phyloP scores from a whole-genome alignment of 2,113 vertebrate genomes.

The Diadophis punctatus region DNA sequence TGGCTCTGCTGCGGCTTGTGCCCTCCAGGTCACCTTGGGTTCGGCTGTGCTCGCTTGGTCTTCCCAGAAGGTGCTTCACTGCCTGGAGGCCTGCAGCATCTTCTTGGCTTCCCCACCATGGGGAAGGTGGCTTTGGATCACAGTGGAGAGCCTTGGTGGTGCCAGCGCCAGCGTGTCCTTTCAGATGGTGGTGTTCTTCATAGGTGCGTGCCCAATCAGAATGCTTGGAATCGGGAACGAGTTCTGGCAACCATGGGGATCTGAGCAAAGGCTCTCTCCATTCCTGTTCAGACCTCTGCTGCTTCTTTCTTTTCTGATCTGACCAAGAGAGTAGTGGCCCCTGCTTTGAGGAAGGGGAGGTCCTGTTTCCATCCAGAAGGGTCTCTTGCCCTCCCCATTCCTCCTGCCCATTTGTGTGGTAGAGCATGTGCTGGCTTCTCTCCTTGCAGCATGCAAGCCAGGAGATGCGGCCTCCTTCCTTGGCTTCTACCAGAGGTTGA shows the following conservation, averaged over 20 bases:
- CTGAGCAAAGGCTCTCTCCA: not conserved
- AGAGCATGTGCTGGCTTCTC: not conserved
- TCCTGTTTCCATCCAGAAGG: not conserved
- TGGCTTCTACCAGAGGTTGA: conserved; percentile 47
- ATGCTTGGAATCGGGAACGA: too few species aligned
- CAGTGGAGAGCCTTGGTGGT: conserved; percentile 68
- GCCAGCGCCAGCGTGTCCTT: conserved; percentile 65
- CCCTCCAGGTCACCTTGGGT: conserved; percentile 75
- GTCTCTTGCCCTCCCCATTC: not conserved
- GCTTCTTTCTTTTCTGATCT: not conserved
- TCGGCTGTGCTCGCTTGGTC: conserved; percentile 68
- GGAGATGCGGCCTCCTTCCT: conserved; percentile 44
- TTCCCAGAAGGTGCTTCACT: conserved; percentile 73
- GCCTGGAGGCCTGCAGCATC: conserved; percentile 71
- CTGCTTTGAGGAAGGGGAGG: not conserved
- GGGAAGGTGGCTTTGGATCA: conserved; percentile 84
- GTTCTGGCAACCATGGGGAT: not conserved
- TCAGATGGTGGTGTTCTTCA: conserved; percentile 70
- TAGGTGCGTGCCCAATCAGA: conserved; percentile 70
- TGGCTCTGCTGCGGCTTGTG: conserved; percentile 53
- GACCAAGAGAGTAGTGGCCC: not conserved
- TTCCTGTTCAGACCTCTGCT: not conserved
- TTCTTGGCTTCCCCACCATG: conserved; percentile 79
- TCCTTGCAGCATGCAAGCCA: conserved; percentile 64
- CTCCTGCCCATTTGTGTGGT: not conserved